Conservation (phyloP, 1,140 invertebrate genomes). For the Aphelinus atriplicis region DNA sequence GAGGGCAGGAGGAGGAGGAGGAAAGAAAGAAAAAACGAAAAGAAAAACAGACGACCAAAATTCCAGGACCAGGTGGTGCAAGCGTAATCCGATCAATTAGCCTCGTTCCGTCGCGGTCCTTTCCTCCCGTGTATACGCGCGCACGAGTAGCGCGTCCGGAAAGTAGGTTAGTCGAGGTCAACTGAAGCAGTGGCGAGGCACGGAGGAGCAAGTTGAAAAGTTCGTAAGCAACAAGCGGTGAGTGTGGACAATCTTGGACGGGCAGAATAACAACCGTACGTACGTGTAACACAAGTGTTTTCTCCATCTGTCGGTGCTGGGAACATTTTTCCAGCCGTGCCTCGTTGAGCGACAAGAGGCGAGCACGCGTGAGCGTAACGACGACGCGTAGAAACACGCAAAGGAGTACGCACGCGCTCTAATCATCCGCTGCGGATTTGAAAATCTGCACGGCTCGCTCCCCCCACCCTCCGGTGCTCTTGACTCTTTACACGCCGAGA, state of each 20-base stretch:
- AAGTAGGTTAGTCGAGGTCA: slow-evolving; percentile 36
- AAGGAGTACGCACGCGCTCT: too few relatives aligned
- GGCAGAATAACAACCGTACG: too few relatives aligned
- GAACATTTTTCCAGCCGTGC: too few relatives aligned
- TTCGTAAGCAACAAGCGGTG: background rate
- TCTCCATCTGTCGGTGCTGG: too few relatives aligned
- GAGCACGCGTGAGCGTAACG: too few relatives aligned
- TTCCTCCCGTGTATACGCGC: background rate
- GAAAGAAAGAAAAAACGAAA: slow-evolving; percentile 11
- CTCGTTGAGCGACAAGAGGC: too few relatives aligned
- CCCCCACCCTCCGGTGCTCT: too few relatives aligned
- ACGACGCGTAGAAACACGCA: too few relatives aligned
- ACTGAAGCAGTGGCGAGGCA: background rate
- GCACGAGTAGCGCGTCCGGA: background rate
- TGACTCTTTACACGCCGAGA: too few relatives aligned
- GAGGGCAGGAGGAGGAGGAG: background rate
- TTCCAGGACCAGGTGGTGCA: background rate
- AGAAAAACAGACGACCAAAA: slow-evolving; percentile 6
- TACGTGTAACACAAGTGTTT: too few relatives aligned
- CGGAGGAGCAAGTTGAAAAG: slow-evolving; percentile 10
- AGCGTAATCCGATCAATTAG: slow-evolving; percentile 35
- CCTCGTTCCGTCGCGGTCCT: slow-evolving; percentile 15
- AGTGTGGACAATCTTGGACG: background rate
- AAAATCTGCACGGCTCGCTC: too few relatives aligned
- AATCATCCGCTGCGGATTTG: too few relatives aligned